phyloP scores from a whole-genome alignment of 2,888 invertebrate species.

The Phoenoteleia sp. region DNA sequence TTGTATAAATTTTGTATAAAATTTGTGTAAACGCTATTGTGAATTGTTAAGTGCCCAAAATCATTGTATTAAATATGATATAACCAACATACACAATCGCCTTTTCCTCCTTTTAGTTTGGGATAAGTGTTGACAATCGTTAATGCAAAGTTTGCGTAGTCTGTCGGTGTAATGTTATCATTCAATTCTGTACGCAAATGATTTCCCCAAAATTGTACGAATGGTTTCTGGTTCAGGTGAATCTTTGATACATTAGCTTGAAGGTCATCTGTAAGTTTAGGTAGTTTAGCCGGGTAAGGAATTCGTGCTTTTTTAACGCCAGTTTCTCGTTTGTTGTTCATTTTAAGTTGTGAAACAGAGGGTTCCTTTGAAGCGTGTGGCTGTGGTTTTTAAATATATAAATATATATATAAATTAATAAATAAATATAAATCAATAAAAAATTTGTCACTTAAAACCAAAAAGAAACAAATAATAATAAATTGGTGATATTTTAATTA shows the following conservation, averaged over 20 bases:
- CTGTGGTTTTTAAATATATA: too few species aligned
- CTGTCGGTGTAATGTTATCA: not conserved
- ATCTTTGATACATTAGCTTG: not conserved
- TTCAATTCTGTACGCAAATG: not conserved
- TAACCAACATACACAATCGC: not conserved
- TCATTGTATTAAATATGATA: too few species aligned
- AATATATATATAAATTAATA: too few species aligned
- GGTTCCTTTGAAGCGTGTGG: not conserved
- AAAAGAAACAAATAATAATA: too few species aligned
- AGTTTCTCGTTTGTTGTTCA: not conserved
- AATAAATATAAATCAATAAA: too few species aligned
- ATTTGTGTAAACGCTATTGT: too few species aligned
- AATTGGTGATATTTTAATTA: too few species aligned
- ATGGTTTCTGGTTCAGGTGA: not conserved
- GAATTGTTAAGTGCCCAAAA: too few species aligned
- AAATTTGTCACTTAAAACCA: too few species aligned
- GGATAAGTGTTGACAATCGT: constrained; percentile 1
- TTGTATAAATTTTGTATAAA: too few species aligned
- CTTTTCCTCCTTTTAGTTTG: constrained; percentile 15
- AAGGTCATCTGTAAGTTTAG: not conserved
- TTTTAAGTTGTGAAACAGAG: too few species aligned
- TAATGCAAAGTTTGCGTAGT: not conserved
- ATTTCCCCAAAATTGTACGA: constrained; percentile 9
- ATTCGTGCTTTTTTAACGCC: not conserved
- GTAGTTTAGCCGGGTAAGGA: constrained; percentile 1